phyloP scores from a whole-genome alignment of 2,113 vertebrate species.

The Balaeniceps rex region DNA sequence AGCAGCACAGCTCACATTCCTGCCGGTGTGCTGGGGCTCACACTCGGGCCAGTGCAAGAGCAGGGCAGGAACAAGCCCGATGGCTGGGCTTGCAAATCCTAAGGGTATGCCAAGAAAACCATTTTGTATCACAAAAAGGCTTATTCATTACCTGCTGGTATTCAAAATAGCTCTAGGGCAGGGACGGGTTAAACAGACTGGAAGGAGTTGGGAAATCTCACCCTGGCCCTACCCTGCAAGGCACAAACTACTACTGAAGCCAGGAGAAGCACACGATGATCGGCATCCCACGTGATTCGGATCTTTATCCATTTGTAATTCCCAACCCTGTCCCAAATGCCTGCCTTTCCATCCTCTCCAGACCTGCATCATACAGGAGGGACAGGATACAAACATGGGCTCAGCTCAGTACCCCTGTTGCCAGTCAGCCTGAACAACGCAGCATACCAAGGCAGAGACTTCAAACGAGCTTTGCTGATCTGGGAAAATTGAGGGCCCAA shows the following conservation, averaged over 20 bases:
- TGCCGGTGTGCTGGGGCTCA: not conserved
- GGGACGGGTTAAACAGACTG: not conserved
- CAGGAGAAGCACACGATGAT: not conserved
- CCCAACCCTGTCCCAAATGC: not conserved
- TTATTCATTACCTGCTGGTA: conserved; percentile 17
- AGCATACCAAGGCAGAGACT: not conserved
- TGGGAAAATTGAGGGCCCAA: not conserved
- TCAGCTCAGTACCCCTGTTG: not conserved
- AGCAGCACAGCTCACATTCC: not conserved
- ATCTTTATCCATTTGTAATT: not conserved
- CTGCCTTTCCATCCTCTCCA: not conserved
- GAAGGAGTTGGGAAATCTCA: not conserved
- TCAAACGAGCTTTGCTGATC: not conserved
- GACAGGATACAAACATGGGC: not conserved
- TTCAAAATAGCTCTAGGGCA: not conserved
- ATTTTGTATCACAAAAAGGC: conserved; percentile 12
- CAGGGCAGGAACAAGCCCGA: not conserved
- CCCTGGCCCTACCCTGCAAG: not conserved
- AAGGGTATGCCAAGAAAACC: not conserved
- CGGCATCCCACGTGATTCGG: not conserved
- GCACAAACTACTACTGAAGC: not conserved
- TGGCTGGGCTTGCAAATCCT: not conserved
- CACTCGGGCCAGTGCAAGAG: not conserved
- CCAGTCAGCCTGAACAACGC: not conserved
- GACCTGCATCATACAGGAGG: not conserved